Percentiles rank a stretch among this genome's conserved stretches.
Conservation (phyloP, 2,888 invertebrate species). For the Perithous albicinctus region DNA sequence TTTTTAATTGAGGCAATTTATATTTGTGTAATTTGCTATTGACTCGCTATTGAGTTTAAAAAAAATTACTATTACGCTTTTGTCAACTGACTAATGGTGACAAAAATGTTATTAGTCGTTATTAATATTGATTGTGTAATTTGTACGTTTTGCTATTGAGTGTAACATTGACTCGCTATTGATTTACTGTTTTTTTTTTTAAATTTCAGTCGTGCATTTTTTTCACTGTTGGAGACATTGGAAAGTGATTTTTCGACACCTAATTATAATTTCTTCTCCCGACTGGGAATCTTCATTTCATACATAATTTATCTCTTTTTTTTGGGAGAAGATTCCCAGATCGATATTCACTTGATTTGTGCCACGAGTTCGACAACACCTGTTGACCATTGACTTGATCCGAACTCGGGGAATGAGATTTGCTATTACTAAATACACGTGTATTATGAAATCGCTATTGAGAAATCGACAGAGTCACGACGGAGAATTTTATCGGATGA, state of each 20-base stretch:
- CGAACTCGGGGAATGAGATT: not conserved
- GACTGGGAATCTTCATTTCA: too few species aligned
- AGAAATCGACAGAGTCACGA: constrained; percentile 10
- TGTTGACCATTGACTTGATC: not conserved
- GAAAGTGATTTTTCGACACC: not conserved
- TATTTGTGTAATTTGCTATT: not conserved
- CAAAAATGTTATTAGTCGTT: not conserved
- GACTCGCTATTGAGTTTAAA: not conserved
- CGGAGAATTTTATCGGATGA: constrained; percentile 17
- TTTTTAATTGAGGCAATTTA: too few species aligned
- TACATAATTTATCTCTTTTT: not conserved
- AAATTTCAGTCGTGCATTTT: not conserved
- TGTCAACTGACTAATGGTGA: not conserved
- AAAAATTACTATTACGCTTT: not conserved
- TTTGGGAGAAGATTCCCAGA: not conserved
- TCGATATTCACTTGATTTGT: not conserved
- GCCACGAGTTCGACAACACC: not conserved
- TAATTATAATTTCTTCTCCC: not conserved
- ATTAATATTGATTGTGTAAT: not conserved
- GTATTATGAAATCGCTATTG: constrained; percentile 22
- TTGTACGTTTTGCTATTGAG: not conserved
- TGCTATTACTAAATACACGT: constrained; percentile 1
- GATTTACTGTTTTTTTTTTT: too few species aligned
- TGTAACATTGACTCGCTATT: not conserved
- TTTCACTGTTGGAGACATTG: not conserved